Conservation (phyloP, 2,113 vertebrate species). For the Mesocricetus auratus region DNA sequence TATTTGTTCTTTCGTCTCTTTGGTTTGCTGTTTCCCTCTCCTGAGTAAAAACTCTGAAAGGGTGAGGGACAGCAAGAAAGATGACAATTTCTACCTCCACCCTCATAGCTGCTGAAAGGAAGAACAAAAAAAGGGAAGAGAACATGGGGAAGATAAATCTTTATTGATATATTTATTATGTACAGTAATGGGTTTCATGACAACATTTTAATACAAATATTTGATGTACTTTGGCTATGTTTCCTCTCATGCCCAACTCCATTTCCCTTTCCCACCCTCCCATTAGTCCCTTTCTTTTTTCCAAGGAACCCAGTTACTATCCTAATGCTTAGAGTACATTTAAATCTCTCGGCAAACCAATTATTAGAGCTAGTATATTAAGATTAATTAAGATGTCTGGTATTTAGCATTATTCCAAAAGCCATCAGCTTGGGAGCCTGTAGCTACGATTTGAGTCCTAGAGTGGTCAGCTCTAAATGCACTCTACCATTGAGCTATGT, state of each 20-base stretch:
- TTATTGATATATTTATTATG: too few relatives aligned
- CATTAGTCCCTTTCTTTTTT: neutral
- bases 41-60: neutral
- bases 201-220: neutral
- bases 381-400: neutral
- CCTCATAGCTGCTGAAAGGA: neutral
- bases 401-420: neutral
- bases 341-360: neutral
- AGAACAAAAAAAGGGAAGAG: neutral
- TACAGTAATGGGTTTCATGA: neutral
- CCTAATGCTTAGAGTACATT: neutral
- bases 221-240: neutral
- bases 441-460: neutral
- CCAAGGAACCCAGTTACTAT: neutral
- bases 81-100: neutral
- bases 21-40: neutral
- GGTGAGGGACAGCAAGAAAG: neutral
- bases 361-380: neutral
- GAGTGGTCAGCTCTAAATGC: neutral
- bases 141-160: neutral
- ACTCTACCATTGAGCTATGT: neutral
- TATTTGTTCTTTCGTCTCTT: neutral
- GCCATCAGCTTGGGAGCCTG: neutral
- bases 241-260: neutral
- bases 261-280: neutral